phyloP scores from a whole-genome alignment of 2,888 invertebrate species.

The Eupithecia pulchellata region DNA sequence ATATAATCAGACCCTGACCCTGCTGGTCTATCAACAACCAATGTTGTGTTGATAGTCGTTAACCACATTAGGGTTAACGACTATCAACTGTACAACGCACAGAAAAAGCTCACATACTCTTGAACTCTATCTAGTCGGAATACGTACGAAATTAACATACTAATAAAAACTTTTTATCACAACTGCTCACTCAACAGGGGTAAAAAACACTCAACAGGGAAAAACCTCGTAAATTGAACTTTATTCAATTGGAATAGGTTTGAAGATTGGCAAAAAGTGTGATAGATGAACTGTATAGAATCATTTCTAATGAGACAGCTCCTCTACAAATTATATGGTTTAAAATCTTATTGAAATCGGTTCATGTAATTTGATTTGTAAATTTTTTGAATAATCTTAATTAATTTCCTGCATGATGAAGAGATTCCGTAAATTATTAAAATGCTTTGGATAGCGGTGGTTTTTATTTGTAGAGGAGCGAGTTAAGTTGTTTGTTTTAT shows the following conservation, averaged over 20 bases:
- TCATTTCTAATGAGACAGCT: slow-evolving; percentile 43
- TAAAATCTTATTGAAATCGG: slow-evolving; percentile 22
- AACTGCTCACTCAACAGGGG: slow-evolving; percentile 41
- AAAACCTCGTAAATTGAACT: slow-evolving; percentile 14
- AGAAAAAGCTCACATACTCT: not conserved
- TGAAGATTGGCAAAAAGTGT: not conserved
- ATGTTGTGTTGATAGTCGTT: too few relatives aligned
- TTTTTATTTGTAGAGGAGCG: too few relatives aligned
- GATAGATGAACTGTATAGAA: not conserved
- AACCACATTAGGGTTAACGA: slow-evolving; percentile 51
- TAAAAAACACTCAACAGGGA: too few relatives aligned
- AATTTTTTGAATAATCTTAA: slow-evolving; percentile 24
- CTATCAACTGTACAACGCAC: slow-evolving; percentile 25
- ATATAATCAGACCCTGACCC: slow-evolving; percentile 53
- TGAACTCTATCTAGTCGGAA: not conserved
- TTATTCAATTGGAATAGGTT: slow-evolving; percentile 10
- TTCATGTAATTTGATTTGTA: slow-evolving; percentile 24
- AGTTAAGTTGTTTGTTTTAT: too few relatives aligned
- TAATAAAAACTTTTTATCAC: slow-evolving; percentile 1
- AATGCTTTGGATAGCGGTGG: not conserved
- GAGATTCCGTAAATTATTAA: not conserved
- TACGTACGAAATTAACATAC: not conserved
- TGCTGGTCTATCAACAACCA: slow-evolving; percentile 46
- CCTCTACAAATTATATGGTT: slow-evolving; percentile 39
- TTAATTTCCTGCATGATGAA: slow-evolving; percentile 33